These are phyloP conservation scores for Ridgeia piscesae DNA, from an alignment of 1,140 invertebrate genomes.

Conservation along the genomic window DNA sequence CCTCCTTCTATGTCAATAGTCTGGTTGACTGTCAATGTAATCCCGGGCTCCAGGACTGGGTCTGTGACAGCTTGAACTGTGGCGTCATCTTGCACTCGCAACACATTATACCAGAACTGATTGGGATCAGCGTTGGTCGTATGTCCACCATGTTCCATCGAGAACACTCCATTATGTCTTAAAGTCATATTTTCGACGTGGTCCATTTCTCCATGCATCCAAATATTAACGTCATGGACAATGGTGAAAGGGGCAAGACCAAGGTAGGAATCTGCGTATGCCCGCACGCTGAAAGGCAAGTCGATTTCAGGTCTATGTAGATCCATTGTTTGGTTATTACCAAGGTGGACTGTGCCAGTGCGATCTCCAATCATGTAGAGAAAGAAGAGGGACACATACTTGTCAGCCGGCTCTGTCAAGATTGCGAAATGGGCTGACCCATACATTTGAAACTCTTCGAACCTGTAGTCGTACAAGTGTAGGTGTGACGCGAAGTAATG, in stretches of 20 bases:
- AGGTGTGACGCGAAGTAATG: constrained; percentile 40
- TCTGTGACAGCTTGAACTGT: constrained; percentile 37
- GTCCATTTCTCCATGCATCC: constrained; percentile 42
- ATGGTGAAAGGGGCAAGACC: constrained; percentile 42
- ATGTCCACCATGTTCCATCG: constrained; percentile 36
- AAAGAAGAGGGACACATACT: constrained; percentile 39
- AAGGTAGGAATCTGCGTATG: constrained; percentile 39
- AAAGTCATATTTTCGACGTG: constrained; percentile 44
- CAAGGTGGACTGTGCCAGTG: constrained; percentile 43
- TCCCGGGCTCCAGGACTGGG: constrained; percentile 31
- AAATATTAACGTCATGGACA: constrained; percentile 42
- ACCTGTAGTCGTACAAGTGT: constrained; percentile 35
- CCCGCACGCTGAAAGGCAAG: constrained; percentile 43
- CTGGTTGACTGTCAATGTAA: constrained; percentile 29
- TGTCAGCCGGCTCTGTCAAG: constrained; percentile 37
- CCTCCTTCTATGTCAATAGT: constrained; percentile 37
- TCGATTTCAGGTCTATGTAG: constrained; percentile 43
- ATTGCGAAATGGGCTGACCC: constrained; percentile 44
- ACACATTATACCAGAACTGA: constrained; percentile 34
- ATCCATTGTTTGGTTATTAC: constrained; percentile 42
- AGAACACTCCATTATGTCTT: constrained; percentile 40
- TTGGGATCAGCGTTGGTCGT: constrained; percentile 31
- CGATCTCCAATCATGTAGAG: constrained; percentile 46
- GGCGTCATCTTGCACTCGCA: constrained; percentile 43
- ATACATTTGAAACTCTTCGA: constrained; percentile 47